Conservation (phyloP, 2,888 invertebrate species). For the Brachylomia viminalis region DNA sequence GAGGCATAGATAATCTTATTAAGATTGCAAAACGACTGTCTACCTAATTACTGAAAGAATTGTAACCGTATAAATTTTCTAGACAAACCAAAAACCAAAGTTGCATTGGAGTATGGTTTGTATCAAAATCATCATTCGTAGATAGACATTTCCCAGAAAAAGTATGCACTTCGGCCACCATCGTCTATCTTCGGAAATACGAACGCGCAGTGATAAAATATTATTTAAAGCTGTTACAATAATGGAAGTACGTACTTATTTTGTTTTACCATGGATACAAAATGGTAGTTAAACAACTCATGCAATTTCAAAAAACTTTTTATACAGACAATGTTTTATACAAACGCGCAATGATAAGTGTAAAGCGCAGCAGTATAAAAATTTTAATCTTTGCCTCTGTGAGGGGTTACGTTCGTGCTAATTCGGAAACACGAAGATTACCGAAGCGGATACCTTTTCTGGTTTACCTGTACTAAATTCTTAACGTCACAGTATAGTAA, state of each 20-base stretch:
- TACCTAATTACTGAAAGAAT: background rate
- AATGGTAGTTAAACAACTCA: background rate
- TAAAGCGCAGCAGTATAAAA: background rate
- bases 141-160: background rate
- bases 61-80: background rate
- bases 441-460: background rate
- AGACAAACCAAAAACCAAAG: background rate
- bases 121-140: background rate
- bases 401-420: background rate
- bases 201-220: background rate
- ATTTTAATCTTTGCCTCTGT: background rate
- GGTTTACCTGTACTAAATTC: background rate
- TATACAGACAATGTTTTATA: background rate
- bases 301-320: background rate
- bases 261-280: background rate
- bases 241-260: background rate
- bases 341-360: background rate
- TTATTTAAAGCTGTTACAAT: background rate
- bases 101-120: background rate
- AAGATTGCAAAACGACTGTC: background rate
- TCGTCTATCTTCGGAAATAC: background rate
- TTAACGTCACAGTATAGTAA: background rate
- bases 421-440: background rate
- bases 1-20: constrained; percentile 26
- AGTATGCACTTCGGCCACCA: background rate